phyloP scores from a whole-genome alignment of 2,797 vertebrate genomes.

The Lindbergichthys nudifrons region DNA sequence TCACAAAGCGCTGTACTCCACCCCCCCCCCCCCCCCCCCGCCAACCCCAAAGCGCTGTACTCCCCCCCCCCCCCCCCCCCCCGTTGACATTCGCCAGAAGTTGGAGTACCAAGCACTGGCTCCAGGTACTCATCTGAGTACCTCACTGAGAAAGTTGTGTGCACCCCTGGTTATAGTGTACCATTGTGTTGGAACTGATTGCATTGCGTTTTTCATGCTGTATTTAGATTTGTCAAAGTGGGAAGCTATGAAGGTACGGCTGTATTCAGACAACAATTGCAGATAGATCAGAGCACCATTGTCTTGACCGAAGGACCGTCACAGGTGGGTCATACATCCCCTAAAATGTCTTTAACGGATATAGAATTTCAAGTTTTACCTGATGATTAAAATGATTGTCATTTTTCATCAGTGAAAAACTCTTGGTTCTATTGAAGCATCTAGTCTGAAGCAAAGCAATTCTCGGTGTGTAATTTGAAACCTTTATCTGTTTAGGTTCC shows the following conservation, averaged over 20 bases:
- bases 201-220: neutral
- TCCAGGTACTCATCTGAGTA: too few relatives aligned
- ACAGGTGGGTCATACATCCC: constrained; percentile 57
- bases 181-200: neutral
- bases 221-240: constrained; percentile 79
- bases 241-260: constrained; percentile 83
- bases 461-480: neutral
- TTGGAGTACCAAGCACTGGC: too few relatives aligned
- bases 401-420: neutral
- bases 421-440: too few relatives aligned
- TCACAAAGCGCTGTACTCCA: too few relatives aligned
- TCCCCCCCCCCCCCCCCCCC: too few relatives aligned
- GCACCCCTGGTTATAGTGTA: neutral
- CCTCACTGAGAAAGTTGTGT: too few relatives aligned
- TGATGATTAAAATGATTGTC: neutral
- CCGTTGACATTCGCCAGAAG: too few relatives aligned
- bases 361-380: too few relatives aligned
- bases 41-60: too few relatives aligned
- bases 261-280: constrained; percentile 67
- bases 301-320: constrained; percentile 74
- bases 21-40: too few relatives aligned
- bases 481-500: constrained; percentile 70
- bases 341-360: neutral
- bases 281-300: constrained; percentile 68
- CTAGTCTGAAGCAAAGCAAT: neutral